Base-by-base conservation (phyloP, 30 jellyfish, hydroid and myxozoan species). In the Hydractinia echinata region DNA sequence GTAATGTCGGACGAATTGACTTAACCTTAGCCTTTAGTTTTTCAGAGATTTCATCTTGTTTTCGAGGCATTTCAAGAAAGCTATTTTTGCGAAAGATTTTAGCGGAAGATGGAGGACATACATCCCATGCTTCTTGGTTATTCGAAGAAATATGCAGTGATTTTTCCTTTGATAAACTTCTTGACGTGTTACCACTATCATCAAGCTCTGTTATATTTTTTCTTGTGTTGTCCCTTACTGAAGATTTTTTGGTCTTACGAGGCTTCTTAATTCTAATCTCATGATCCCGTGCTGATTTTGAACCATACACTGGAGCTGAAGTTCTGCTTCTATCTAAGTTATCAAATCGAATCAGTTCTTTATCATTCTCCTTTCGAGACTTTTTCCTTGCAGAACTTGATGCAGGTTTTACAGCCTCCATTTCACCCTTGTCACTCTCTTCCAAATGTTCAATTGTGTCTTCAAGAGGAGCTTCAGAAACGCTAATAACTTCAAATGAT, bases 281-380 rank as follows among this genome's bases (percentile, higher is more conserved):
- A 83, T 92, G 96, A 13, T 87, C 84, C 55, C 94, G 80, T 16
- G 84, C 98, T 73, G 84, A 66, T 4, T 90, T 92, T 10, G 96
- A 92, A 4, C 98, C 98, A 80, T 92, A 92, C 15, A 92, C 98
- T 30, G 98, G 98, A 6, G 95, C 96, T 54, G 98, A 88, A 19
- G 90, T 48, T 48, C 79, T 81, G 16, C 74, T 64, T 13, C 88
- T 94, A 71, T 92, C 98, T 1, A 92, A 77, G 53, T 92, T 80
- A 68, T 80, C 73, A 66, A 80, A 80, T 50, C 87, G 80, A 80
- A 80, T 48, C 4, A 80, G 16, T 48, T 80, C 61, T 14, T 71
- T 51, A 72, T 7, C 15, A 56, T 13, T 52, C 84, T 11, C 44
- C 39, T 20, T 76, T 83, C 66, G 44, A 30, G 44, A 30, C 44